phyloP scores from a whole-genome alignment of 2,113 vertebrate genomes.

The Lagenorhynchus albirostris region DNA sequence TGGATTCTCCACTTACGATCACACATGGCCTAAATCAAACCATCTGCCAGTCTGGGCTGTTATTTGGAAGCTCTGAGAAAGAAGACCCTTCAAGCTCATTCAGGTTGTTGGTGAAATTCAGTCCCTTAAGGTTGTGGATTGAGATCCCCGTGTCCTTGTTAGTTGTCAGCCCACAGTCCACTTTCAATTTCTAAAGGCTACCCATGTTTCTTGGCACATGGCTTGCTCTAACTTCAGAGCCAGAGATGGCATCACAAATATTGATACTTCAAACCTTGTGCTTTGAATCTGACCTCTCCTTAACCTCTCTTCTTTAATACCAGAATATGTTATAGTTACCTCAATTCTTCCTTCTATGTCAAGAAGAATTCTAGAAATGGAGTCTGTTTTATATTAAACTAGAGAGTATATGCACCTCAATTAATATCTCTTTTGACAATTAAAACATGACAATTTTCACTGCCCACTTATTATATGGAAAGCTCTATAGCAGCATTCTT shows the following conservation, averaged over 20 bases:
- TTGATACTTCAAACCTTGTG: neutral
- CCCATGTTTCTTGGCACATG: neutral
- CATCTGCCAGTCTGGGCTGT: neutral
- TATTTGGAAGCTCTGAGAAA: neutral
- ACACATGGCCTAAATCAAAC: neutral
- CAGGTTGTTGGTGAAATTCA: neutral
- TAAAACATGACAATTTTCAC: neutral
- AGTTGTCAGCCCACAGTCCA: neutral
- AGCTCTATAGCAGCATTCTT: neutral
- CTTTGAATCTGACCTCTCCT: neutral
- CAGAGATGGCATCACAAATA: rapidly evolving
- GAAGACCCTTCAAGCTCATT: neutral
- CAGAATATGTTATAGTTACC: too few relatives aligned
- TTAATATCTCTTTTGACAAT: neutral
- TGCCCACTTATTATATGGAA: neutral
- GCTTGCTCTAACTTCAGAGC: neutral
- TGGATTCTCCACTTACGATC: neutral
- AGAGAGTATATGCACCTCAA: neutral
- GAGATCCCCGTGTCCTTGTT: neutral
- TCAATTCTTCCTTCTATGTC: neutral
- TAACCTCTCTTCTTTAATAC: neutral
- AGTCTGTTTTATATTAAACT: neutral
- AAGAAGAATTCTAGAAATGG: neutral
- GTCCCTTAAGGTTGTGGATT: rapidly evolving
- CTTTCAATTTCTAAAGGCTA: neutral